Percentiles rank a stretch among this genome's conserved stretches.
Evolutionary conservation across 2,888 invertebrate genomes (phyloP).

Genomic region (Hoplodrina ambigua): DNA sequence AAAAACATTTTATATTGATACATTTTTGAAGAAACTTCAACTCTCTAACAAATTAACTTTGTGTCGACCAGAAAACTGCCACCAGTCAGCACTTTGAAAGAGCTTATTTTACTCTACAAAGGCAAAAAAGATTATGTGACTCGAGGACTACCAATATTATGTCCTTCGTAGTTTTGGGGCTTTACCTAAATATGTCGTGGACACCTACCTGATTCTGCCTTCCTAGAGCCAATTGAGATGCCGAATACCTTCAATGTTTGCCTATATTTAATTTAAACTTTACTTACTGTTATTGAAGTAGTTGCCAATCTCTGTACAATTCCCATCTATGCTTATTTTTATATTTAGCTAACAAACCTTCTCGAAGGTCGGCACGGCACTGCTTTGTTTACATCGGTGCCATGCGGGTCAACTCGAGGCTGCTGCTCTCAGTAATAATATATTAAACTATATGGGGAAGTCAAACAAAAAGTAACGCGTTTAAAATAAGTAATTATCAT

Average conservation of each 20-base stretch:
- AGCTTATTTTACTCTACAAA: neutral
- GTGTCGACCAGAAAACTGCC: too few species aligned
- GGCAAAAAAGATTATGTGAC: neutral
- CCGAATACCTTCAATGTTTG: neutral
- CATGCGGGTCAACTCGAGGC: slow-evolving; percentile 54
- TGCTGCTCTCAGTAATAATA: slow-evolving; percentile 33
- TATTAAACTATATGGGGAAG: slow-evolving; percentile 76
- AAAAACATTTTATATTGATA: too few species aligned
- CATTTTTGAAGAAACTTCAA: too few species aligned
- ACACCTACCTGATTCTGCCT: neutral
- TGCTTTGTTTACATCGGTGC: slow-evolving; percentile 82
- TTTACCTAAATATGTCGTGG: too few species aligned
- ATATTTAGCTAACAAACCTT: slow-evolving; percentile 75
- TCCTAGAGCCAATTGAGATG: neutral
- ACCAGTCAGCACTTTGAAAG: neutral
- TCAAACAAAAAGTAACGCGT: slow-evolving; percentile 80
- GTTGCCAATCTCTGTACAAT: slow-evolving; percentile 69
- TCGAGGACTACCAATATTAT: neutral
- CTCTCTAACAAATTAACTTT: too few species aligned
- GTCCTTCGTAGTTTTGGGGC: neutral
- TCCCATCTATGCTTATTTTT: slow-evolving; percentile 60
- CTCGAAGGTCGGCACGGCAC: slow-evolving; percentile 82
- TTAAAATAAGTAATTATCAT: neutral
- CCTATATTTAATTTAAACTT: neutral
- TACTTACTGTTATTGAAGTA: neutral